Evolutionary conservation across 2,113 vertebrate species (phyloP).

Genomic region (Apteryx mantelli): DNA sequence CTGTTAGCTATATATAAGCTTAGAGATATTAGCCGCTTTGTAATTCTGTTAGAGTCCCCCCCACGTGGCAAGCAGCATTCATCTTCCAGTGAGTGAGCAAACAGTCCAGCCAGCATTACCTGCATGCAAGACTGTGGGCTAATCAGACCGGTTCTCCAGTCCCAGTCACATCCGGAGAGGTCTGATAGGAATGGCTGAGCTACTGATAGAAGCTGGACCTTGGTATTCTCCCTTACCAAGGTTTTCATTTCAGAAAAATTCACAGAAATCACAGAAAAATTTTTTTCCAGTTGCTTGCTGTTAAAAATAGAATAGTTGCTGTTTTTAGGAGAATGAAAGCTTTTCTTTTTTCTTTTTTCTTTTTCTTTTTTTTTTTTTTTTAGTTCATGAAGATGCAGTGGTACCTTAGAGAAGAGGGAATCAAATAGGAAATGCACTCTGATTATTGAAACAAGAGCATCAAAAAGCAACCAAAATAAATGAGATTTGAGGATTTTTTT

Average conservation of each 20-base stretch:
- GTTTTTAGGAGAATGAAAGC: not conserved
- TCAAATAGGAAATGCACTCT: not conserved
- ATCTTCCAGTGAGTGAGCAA: not conserved
- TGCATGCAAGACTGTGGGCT: not conserved
- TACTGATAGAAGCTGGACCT: not conserved
- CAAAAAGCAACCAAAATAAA: not conserved
- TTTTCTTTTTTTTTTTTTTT: not conserved
- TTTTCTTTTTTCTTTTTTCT: not conserved
- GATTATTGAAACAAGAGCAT: not conserved
- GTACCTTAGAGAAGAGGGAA: not conserved
- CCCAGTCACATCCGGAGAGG: not conserved
- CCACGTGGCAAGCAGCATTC: not conserved
- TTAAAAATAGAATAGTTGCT: not conserved
- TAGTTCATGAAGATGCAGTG: not conserved
- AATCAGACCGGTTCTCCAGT: not conserved
- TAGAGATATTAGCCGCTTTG: not conserved
- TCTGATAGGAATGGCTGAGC: not conserved
- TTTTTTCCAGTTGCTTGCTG: not conserved
- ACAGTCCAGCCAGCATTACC: not conserved
- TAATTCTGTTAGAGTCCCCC: rapidly evolving
- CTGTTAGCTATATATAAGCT: not conserved
- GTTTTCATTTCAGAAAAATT: not conserved
- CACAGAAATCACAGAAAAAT: not conserved
- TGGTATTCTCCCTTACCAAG: not conserved
- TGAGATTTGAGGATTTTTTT: not conserved